Evolutionary conservation across 64 coral and sea anemone species (phyloP), one percentile per base, ranked within the genome.

Genomic region (Astreopora myriophthalma): DNA sequence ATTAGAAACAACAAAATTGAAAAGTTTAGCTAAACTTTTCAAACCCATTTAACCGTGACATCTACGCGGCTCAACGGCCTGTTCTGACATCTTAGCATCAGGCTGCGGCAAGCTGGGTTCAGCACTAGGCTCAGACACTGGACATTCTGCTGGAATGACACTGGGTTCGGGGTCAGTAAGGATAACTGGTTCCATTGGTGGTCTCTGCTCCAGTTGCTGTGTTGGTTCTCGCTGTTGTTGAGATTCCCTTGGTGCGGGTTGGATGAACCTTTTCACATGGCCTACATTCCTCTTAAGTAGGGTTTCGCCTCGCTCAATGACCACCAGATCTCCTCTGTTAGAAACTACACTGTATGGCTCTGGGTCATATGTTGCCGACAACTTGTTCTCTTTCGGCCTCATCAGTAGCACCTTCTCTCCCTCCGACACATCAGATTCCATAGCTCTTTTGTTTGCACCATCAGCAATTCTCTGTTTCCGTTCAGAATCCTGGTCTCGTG

Each of bases 241-340:
- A 13, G 13, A 36, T 35, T 11, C 33, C 30, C 17, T 11, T 34
- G 69, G 69, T 72, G 69, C 14, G 69, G 69, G 33, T 34, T 36
- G 10, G 30, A 72, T 72, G 69, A 72, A 72, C 69, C 69, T 72
- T 36, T 72, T 72, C 33, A 72, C 69, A 34, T 35, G 33, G 7
- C 69, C 69, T 72, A 35, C 31, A 72, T 38, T 72, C 11, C 69
- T 72, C 30, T n/a, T n/a, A 34, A 72, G 69, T 72, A 25, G 48
- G 76, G 23, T 23, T 80, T 80, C 81, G 23, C 61, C 57, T 33
- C 58, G 81, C 58, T 85, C 81, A 24, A 85, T 85, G 81, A 85
- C n/a, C n/a, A n/a, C n/a, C n/a, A n/a, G n/a, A n/a, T n/a, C n/a
- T n/a, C 33, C 61, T 22, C 62, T 85, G 34, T 61, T 30, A 25